Percentiles rank a stretch among this genome's conserved stretches.
Conservation (phyloP, 2,888 invertebrate species). For the Microchrysa polita region DNA sequence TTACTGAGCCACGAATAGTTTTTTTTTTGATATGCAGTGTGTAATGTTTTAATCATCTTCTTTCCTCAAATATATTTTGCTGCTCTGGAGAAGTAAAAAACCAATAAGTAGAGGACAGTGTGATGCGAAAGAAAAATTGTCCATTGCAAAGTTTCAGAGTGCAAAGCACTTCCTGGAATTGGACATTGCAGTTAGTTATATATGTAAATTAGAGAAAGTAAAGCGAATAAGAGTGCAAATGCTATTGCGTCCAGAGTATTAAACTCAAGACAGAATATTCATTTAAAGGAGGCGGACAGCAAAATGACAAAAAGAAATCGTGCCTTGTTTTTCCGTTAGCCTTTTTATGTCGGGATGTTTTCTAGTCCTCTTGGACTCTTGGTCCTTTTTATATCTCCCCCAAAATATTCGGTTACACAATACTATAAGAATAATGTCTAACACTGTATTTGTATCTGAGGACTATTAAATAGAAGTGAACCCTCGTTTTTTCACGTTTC, state of each 20-base stretch:
- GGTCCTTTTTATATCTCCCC: background rate
- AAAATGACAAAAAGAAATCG: background rate
- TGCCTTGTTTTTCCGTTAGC: conserved; percentile 34
- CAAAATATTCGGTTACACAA: conserved; percentile 45
- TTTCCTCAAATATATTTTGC: too few species aligned
- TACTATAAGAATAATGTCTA: conserved; percentile 47
- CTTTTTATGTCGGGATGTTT: conserved; percentile 45
- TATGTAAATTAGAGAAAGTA: too few species aligned
- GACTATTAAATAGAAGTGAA: conserved; percentile 43
- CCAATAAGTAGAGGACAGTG: too few species aligned
- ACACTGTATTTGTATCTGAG: conserved; percentile 48
- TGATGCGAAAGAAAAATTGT: too few species aligned
- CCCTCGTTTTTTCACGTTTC: conserved; percentile 30
- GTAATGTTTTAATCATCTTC: too few species aligned
- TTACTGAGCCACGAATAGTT: too few species aligned
- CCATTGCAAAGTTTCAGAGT: too few species aligned
- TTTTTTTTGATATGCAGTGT: too few species aligned
- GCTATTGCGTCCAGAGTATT: too few species aligned
- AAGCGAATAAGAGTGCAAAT: too few species aligned
- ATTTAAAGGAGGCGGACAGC: background rate
- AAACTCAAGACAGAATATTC: too few species aligned
- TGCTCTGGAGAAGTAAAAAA: too few species aligned
- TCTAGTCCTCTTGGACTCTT: conserved; percentile 1
- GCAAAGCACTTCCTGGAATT: background rate
- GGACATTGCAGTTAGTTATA: background rate